These are phyloP conservation scores for Speoplatyrhinus poulsoni DNA, from an alignment of 2,113 vertebrate genomes.

Conservation along the genomic window DNA sequence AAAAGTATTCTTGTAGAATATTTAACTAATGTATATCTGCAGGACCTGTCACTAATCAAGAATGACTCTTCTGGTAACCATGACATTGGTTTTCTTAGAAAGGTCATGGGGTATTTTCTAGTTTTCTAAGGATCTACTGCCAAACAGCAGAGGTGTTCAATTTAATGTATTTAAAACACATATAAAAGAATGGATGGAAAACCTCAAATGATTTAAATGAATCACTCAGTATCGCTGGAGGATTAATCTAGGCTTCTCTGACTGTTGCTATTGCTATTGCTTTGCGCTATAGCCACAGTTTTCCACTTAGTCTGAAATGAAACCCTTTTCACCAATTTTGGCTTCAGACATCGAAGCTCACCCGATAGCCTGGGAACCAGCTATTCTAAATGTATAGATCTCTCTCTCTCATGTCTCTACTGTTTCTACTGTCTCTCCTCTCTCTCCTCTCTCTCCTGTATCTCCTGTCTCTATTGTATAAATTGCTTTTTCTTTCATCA, in stretches of 20 bases:
- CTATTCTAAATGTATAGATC: slow-evolving; percentile 23
- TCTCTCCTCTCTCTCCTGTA: background rate
- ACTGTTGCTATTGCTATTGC: background rate
- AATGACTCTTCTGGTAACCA: background rate
- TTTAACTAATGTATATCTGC: no score
- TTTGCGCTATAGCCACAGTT: background rate
- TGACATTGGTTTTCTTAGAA: slow-evolving; percentile 11
- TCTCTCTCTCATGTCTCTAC: background rate
- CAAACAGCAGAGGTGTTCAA: slow-evolving; percentile 25
- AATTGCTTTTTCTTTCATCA: slow-evolving; percentile 13
- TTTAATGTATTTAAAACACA: no score
- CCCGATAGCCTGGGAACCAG: background rate
- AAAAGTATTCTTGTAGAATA: no score
- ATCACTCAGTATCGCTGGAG: no score
- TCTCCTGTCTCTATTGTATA: background rate
- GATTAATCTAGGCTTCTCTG: no score
- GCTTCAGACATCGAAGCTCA: background rate
- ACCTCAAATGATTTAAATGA: no score
- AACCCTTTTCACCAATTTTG: background rate
- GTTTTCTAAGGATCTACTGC: slow-evolving; percentile 14
- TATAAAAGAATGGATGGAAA: no score
- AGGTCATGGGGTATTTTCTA: slow-evolving; percentile 11
- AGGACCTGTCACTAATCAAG: no score
- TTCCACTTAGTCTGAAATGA: background rate
- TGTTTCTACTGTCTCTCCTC: background rate